Conservation (phyloP, 2,113 vertebrate species). For the Gymnobelideus leadbeateri region DNA sequence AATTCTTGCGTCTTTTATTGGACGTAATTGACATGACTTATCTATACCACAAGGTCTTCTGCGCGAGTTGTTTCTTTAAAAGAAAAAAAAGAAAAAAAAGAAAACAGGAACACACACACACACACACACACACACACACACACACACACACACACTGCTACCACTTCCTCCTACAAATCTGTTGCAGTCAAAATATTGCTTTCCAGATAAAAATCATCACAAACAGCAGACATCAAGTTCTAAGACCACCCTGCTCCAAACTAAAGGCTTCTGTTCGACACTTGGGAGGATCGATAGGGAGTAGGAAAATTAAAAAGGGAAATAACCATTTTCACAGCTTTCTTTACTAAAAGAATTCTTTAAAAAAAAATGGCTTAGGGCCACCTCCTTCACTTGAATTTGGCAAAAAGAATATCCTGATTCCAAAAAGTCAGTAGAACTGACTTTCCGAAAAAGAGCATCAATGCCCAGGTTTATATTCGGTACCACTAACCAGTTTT, state of each 20-base stretch:
- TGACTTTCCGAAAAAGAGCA: not conserved
- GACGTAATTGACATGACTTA: not conserved
- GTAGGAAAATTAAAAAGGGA: constrained; percentile 40
- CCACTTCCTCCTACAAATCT: constrained; percentile 27
- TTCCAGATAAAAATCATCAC: not conserved
- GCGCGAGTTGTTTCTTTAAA: not conserved
- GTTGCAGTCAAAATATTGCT: not conserved
- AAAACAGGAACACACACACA: not conserved
- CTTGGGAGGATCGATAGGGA: not conserved
- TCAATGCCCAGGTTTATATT: not conserved
- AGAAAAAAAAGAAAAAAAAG: too few relatives aligned
- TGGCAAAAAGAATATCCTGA: not conserved
- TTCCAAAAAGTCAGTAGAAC: not conserved
- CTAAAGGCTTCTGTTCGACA: constrained; percentile 7
- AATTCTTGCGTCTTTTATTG: not conserved
- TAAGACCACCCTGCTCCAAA: not conserved
- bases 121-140: not conserved
- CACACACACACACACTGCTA: not conserved
- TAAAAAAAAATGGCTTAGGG: not conserved
- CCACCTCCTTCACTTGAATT: not conserved
- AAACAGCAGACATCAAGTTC: not conserved
- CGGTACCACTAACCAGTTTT: not conserved
- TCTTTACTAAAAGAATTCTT: not conserved
- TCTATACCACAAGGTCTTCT: not conserved
- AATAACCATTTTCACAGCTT: not conserved